Conservation (phyloP, 2,888 invertebrate species). For the Drosophila recens region DNA sequence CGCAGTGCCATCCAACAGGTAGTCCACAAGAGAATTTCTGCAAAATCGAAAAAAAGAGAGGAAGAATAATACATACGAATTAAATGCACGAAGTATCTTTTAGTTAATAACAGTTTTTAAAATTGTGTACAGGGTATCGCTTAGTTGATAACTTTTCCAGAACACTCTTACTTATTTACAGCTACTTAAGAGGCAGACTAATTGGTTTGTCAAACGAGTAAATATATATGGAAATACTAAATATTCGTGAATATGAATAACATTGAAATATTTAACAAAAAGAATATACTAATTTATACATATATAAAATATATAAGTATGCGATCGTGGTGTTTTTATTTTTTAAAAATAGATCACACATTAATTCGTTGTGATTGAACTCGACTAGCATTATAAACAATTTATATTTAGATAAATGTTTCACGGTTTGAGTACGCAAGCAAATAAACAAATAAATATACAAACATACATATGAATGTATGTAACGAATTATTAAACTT, state of each 20-base stretch:
- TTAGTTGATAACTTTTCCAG: not conserved
- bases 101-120: not conserved
- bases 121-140: conserved; percentile 2
- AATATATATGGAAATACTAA: not conserved
- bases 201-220: conserved; percentile 12
- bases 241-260: conserved; percentile 25
- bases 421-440: conserved; percentile 29
- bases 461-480: not conserved
- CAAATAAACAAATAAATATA: conserved; percentile 37
- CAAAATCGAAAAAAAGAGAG: not conserved
- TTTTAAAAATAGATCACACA: conserved; percentile 41
- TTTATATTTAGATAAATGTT: conserved; percentile 46
- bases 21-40: conserved; percentile 89
- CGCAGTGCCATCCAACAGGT: conserved; percentile 90
- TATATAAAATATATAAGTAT: conserved; percentile 12
- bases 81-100: not conserved
- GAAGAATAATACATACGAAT: not conserved
- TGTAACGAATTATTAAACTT: conserved; percentile 72
- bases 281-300: not conserved
- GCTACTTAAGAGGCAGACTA: conserved; percentile 4
- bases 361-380: conserved; percentile 29
- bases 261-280: conserved; percentile 26
- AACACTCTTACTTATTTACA: not conserved
- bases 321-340: conserved; percentile 20
- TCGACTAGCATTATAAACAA: conserved; percentile 36